Conservation (phyloP, 1,140 invertebrate genomes). For the Aphelinus atriplicis region DNA sequence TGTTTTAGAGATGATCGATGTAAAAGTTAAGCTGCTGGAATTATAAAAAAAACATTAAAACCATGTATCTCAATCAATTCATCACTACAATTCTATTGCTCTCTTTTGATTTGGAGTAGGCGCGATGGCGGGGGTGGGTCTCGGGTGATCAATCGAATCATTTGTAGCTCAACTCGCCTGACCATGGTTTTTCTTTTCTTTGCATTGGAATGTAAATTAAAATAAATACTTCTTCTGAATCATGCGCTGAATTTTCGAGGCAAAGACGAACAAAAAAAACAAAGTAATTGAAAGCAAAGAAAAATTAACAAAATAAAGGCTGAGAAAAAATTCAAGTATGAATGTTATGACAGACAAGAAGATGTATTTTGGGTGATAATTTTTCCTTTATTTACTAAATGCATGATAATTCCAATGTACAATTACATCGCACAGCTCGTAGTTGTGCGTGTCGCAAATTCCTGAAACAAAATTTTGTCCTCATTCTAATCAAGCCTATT, state of each 20-base stretch:
- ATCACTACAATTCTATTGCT: too few species aligned
- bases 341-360: constrained; percentile 31
- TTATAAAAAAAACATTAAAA: too few species aligned
- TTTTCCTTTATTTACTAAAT: constrained; percentile 38
- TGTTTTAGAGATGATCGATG: too few species aligned
- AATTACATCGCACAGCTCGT: constrained; percentile 33
- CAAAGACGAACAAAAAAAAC: neutral
- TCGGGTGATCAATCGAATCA: constrained; percentile 3
- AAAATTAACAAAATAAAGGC: constrained; percentile 27
- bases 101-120: too few species aligned
- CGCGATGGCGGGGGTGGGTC: constrained; percentile 18
- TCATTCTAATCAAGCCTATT: constrained; percentile 3
- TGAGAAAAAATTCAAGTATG: constrained; percentile 27
- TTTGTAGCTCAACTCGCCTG: constrained; percentile 37
- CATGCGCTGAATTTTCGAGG: too few species aligned
- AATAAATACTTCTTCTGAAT: neutral
- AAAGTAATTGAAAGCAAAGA: constrained; percentile 21
- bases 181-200: constrained; percentile 17
- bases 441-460: constrained; percentile 30
- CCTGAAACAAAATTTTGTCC: constrained; percentile 19
- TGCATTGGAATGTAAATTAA: neutral
- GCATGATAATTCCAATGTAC: constrained; percentile 34
- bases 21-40: too few species aligned
- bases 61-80: too few species aligned
- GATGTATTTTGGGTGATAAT: constrained; percentile 31